Conservation (phyloP, 2,113 vertebrate genomes). For the Mirza zaza region DNA sequence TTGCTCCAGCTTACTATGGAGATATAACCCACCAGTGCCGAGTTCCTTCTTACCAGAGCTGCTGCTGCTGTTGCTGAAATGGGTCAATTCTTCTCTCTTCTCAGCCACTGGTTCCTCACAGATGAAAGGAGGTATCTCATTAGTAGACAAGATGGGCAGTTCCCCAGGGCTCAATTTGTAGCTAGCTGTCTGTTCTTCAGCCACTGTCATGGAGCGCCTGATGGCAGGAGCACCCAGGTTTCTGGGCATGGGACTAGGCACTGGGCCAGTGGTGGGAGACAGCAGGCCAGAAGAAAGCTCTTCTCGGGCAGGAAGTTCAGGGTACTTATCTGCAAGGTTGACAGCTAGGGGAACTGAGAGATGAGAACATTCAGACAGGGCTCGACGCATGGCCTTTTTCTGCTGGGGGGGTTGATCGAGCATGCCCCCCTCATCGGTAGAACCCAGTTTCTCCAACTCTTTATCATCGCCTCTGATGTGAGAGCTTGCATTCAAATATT, state of each 20-base stretch:
- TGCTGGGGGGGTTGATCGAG: conserved; percentile 86
- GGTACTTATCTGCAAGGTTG: conserved; percentile 93
- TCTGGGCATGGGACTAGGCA: conserved; percentile 72
- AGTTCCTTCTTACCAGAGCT: conserved; percentile 66
- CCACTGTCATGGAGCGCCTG: conserved; percentile 91
- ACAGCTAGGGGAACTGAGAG: conserved; percentile 92
- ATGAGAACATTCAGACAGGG: conserved; percentile 96
- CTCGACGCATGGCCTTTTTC: conserved; percentile 92
- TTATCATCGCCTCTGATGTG: conserved; percentile 57
- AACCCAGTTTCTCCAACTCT: conserved; percentile 82
- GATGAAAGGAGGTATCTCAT: conserved; percentile 35
- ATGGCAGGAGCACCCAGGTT: conserved; percentile 84
- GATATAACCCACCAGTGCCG: neutral
- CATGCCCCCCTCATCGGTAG: conserved; percentile 76
- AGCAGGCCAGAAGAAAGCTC: conserved; percentile 78
- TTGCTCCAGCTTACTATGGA: conserved; percentile 82
- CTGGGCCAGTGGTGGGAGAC: conserved; percentile 74
- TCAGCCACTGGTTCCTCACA: conserved; percentile 75
- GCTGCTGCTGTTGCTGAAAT: neutral
- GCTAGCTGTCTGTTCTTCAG: conserved; percentile 86
- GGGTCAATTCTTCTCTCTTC: conserved; percentile 67
- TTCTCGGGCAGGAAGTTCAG: conserved; percentile 80
- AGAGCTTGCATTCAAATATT: conserved; percentile 65
- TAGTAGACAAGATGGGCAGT: conserved; percentile 40
- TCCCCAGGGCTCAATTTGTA: neutral